Evolutionary conservation across 1,140 invertebrate genomes (phyloP).

Genomic region (Lamellibrachia luymesi): DNA sequence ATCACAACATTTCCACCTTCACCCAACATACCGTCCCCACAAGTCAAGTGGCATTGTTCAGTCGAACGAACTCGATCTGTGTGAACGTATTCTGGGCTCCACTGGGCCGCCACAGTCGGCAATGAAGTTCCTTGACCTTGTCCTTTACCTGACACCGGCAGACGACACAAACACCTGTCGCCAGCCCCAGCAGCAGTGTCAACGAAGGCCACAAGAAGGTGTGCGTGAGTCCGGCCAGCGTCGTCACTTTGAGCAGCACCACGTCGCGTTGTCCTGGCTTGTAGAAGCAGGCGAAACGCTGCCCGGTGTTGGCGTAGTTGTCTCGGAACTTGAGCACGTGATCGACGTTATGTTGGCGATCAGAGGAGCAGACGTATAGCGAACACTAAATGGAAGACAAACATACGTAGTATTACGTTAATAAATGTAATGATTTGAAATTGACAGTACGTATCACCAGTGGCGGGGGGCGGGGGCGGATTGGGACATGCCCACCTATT

Average conservation of each 20-base stretch:
- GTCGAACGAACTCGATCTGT: neutral
- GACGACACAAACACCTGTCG: neutral
- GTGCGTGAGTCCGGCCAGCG: neutral
- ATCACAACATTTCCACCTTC: no score
- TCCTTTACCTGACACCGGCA: neutral
- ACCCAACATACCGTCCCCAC: neutral
- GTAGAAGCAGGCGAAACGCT: constrained; percentile 3
- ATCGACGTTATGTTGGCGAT: neutral
- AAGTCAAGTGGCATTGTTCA: neutral
- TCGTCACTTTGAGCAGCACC: neutral
- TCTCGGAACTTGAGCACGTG: neutral
- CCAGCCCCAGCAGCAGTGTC: neutral
- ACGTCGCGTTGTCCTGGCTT: neutral
- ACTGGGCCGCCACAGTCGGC: neutral
- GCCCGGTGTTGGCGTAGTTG: neutral
- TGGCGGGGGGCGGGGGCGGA: no score
- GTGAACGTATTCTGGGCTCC: neutral
- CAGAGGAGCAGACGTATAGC: neutral
- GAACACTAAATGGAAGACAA: neutral
- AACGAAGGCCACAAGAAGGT: neutral
- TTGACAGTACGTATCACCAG: neutral
- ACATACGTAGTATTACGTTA: neutral
- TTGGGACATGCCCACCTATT: no score
- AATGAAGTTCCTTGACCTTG: neutral
- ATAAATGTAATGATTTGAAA: neutral